Evolutionary conservation across 2,113 vertebrate species (phyloP), one percentile per base, ranked within the genome.

Genomic region (Puffinus mauretanicus): DNA sequence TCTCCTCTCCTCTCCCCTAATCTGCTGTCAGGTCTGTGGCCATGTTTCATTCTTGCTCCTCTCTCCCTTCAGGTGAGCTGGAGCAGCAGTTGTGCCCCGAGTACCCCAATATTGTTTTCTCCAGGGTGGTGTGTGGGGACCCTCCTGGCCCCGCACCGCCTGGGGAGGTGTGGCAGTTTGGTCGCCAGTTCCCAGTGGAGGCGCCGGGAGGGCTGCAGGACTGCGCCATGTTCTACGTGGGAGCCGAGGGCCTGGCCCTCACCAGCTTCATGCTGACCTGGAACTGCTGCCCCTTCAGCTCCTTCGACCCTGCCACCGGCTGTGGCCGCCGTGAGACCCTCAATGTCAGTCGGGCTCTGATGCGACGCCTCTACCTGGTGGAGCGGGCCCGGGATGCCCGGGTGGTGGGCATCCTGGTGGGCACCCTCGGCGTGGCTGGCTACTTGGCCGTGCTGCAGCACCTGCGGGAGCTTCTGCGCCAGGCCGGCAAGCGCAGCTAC

Each of bases 261-360:
- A 98, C 97, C 46, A 99, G 98, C 96, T 98, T 99, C 96, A 99
- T 99, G 98, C 98, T 99, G 97, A 99, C 98, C 19, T 99, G 99
- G 99, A 99, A 99, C 94, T 6, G 83, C 47, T 98, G 97, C 89
- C 90, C 98, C 3, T 99, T 99, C 95, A 98, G 96, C 80, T 99
- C 99, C 36, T 99, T 99, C 27, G 95, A 99, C 64, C 99, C 99
- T 0, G n/a, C 54, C 36, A 99, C 98, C 0, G 86, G 95, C 55
- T 94, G 65, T 0, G 98, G 98, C 42, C 98, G 98, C 94, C 91
- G 44, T 0, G 99, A 99, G 98, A 98, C 98, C 4, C 78, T 98
- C 21, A 97, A 97, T 0, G 97, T 99, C 72, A 99, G 98, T 96
- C 98, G 98, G 7, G 98, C 98, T 1, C 98, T 99, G 84, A 99